Conservation (phyloP, 1,140 invertebrate species). For the Polypedilum pembai region DNA sequence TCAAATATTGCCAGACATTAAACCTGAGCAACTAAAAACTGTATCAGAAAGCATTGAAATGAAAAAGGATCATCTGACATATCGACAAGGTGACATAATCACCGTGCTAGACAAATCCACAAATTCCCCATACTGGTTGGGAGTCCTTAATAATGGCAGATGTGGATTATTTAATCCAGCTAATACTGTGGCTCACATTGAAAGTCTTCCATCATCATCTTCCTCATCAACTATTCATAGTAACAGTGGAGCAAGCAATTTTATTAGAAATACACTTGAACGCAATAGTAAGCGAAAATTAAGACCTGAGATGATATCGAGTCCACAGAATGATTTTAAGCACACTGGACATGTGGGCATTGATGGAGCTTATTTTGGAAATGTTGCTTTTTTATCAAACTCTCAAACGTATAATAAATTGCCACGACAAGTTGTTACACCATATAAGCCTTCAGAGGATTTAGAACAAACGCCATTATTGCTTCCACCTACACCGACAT, state of each 20-base stretch:
- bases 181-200: slow-evolving; percentile 80
- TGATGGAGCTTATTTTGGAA: slow-evolving; percentile 94
- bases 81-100: slow-evolving; percentile 82
- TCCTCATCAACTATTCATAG: slow-evolving; percentile 33
- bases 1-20: slow-evolving; percentile 69
- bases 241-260: slow-evolving; percentile 35
- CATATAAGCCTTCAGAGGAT: slow-evolving; percentile 80
- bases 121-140: slow-evolving; percentile 66
- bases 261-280: slow-evolving; percentile 38
- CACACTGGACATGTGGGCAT: slow-evolving; percentile 95
- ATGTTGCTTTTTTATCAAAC: slow-evolving; percentile 72
- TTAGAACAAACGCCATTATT: slow-evolving; percentile 51
- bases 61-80: slow-evolving; percentile 63
- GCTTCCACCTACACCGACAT: slow-evolving; percentile 46
- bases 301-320: slow-evolving; percentile 89
- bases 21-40: slow-evolving; percentile 84
- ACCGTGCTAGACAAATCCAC: slow-evolving; percentile 82
- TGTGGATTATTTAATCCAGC: slow-evolving; percentile 83
- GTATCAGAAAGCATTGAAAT: slow-evolving; percentile 41
- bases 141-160: slow-evolving; percentile 73
- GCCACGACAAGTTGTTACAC: slow-evolving; percentile 77
- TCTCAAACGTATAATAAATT: slow-evolving; percentile 61
- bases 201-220: slow-evolving; percentile 57
- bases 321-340: slow-evolving; percentile 92
- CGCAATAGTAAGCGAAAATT: slow-evolving; percentile 55